phyloP scores from a whole-genome alignment of 2,888 invertebrate genomes.

The Amiota mariae region DNA sequence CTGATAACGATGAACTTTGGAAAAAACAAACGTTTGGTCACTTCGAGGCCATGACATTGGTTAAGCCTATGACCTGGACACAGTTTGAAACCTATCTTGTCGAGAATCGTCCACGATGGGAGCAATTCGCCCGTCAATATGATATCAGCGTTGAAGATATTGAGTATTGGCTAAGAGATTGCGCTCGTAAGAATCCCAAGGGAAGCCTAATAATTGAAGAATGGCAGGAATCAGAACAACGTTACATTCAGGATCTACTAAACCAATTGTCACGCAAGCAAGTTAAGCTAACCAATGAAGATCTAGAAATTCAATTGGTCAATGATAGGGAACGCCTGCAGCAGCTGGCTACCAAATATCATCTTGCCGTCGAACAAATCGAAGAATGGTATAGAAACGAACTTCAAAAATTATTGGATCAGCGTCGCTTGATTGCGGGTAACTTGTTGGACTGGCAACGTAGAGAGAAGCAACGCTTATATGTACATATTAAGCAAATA shows the following conservation, averaged over 20 bases:
- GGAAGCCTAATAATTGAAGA: slow-evolving; percentile 48
- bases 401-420: slow-evolving; percentile 57
- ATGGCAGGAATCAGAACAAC: slow-evolving; percentile 64
- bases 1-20: slow-evolving; percentile 53
- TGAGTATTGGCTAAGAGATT: slow-evolving; percentile 59
- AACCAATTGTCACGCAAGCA: slow-evolving; percentile 55
- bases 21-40: slow-evolving; percentile 57
- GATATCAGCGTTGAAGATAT: slow-evolving; percentile 64
- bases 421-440: slow-evolving; percentile 57
- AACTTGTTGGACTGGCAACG: slow-evolving; percentile 62
- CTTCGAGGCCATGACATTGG: slow-evolving; percentile 54
- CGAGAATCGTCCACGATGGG: slow-evolving; percentile 55
- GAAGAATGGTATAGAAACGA: slow-evolving; percentile 66
- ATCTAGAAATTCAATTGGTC: slow-evolving; percentile 60
- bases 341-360: slow-evolving; percentile 59
- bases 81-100: slow-evolving; percentile 63
- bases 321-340: slow-evolving; percentile 59
- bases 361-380: slow-evolving; percentile 59
- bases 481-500: slow-evolving; percentile 51
- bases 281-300: slow-evolving; percentile 68
- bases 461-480: slow-evolving; percentile 63
- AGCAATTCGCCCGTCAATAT: slow-evolving; percentile 62
- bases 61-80: slow-evolving; percentile 59
- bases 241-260: slow-evolving; percentile 62
- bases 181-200: slow-evolving; percentile 51